These are phyloP conservation scores for Hymenochirus boettgeri DNA, from an alignment of 2,113 vertebrate genomes.

Conservation along the genomic window DNA sequence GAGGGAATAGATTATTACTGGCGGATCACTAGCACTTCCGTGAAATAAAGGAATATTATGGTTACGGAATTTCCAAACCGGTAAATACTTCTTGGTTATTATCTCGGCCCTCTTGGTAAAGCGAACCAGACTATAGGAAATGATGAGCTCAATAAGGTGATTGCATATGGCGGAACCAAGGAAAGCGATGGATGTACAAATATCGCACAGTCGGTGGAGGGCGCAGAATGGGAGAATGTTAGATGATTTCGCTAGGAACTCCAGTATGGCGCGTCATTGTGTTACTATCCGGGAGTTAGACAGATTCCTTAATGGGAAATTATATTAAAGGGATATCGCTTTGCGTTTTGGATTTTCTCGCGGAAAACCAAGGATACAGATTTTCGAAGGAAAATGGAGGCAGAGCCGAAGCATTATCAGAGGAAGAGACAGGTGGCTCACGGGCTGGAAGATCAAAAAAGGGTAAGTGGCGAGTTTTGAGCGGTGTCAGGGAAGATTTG, in stretches of 20 bases:
- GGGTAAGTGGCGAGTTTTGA: conserved; percentile 67
- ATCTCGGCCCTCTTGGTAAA: no score
- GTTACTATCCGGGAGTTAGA: not conserved
- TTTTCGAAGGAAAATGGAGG: conserved; percentile 81
- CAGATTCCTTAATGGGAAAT: not conserved
- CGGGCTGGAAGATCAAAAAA: conserved; percentile 94
- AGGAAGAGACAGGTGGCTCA: conserved; percentile 85
- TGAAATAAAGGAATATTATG: no score
- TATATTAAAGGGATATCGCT: conserved; percentile 37
- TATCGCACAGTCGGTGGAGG: conserved; percentile 52
- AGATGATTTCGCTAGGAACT: not conserved
- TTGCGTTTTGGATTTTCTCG: conserved; percentile 61
- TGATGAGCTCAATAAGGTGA: conserved; percentile 56
- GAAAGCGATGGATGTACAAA: conserved; percentile 52
- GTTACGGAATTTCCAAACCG: no score
- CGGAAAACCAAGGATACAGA: conserved; percentile 46
- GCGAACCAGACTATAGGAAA: no score
- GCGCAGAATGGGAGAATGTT: conserved; percentile 41
- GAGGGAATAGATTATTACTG: no score
- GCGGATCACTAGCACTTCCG: no score
- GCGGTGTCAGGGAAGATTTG: no score
- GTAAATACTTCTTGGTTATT: no score
- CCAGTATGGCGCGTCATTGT: not conserved
- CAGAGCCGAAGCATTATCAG: conserved; percentile 77
- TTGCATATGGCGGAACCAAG: conserved; percentile 58